Evolutionary conservation across 2,113 vertebrate species (phyloP).

Genomic region (Crotalus viridis): DNA sequence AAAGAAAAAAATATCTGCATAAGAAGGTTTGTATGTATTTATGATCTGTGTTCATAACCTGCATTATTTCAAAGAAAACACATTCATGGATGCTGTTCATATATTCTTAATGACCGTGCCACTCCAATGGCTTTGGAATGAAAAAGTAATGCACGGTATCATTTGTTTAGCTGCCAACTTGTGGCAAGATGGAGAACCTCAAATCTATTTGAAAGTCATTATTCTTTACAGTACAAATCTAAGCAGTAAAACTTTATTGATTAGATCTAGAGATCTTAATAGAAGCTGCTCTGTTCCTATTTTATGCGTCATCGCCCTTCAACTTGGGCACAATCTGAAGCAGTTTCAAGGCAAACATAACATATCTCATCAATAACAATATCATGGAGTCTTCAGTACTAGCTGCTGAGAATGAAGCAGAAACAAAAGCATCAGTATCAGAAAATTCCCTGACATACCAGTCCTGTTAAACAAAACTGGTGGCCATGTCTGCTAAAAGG

Average conservation of each 20-base stretch:
- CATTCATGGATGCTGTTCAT: background rate
- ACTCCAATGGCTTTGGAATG: background rate
- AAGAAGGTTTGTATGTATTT: background rate
- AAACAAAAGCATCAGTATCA: accelerated
- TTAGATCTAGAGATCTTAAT: background rate
- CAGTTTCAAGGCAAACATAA: background rate
- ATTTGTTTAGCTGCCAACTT: background rate
- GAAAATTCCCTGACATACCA: background rate
- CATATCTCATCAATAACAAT: accelerated
- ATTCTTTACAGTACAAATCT: accelerated
- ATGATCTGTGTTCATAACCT: background rate
- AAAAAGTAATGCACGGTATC: background rate
- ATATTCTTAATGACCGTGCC: background rate
- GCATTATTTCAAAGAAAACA: background rate
- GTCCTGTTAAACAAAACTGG: background rate
- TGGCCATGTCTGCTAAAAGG: background rate
- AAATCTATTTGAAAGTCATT: background rate
- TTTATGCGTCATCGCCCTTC: background rate
- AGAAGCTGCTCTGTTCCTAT: background rate
- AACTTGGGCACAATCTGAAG: background rate
- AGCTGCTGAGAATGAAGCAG: background rate
- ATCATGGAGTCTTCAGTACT: background rate
- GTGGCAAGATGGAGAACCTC: background rate
- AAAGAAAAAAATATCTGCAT: background rate
- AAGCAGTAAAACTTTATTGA: background rate